These are phyloP conservation scores for Ceuthmochares aereus DNA, from an alignment of 2,113 vertebrate genomes.

Conservation along the genomic window DNA sequence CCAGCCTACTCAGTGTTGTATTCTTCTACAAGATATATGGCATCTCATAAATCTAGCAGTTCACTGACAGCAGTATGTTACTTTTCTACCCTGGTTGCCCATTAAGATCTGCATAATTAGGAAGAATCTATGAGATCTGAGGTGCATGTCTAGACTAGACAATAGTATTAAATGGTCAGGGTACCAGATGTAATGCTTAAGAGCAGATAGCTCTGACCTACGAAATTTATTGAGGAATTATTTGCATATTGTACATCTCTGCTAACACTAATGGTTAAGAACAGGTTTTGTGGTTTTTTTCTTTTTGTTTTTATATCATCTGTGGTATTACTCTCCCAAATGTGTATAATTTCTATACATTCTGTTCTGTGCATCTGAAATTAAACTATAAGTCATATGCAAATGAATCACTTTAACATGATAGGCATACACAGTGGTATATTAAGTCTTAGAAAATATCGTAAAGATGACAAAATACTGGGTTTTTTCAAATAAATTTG, in stretches of 20 bases:
- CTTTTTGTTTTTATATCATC: background rate
- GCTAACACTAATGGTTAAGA: background rate
- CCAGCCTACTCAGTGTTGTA: background rate
- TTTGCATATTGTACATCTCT: background rate
- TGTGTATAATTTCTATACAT: background rate
- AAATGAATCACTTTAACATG: background rate
- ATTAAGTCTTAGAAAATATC: background rate
- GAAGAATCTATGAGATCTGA: background rate
- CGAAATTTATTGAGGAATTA: background rate
- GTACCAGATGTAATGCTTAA: background rate
- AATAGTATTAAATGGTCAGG: background rate
- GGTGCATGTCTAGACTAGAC: background rate
- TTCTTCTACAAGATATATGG: background rate
- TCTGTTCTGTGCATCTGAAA: background rate
- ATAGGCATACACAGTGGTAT: background rate
- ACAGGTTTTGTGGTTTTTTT: fast-evolving
- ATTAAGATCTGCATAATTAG: background rate
- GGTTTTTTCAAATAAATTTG: background rate
- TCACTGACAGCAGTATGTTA: background rate
- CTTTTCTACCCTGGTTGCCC: background rate
- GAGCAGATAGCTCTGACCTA: background rate
- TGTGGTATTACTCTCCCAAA: background rate
- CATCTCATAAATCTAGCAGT: background rate
- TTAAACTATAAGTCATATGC: background rate
- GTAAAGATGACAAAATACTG: background rate